Conservation (phyloP, 2,888 invertebrate genomes). For the Orgyia antiqua region DNA sequence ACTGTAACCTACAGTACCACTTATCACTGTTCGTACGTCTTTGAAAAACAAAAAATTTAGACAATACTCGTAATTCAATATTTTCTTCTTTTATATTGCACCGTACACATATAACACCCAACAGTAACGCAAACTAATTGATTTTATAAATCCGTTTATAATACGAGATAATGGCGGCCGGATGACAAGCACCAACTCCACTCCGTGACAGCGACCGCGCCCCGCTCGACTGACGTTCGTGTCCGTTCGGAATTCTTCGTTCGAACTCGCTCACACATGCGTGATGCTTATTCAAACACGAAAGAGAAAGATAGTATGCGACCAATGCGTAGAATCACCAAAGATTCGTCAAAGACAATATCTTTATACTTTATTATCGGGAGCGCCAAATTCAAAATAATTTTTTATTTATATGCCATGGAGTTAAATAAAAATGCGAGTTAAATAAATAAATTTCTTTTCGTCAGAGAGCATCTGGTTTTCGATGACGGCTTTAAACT, state of each 20-base stretch:
- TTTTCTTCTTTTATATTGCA: slow-evolving; percentile 39
- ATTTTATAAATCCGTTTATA: slow-evolving; percentile 73
- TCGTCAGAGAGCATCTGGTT: no score
- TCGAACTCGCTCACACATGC: slow-evolving; percentile 74
- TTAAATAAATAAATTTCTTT: slow-evolving; percentile 1
- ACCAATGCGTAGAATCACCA: slow-evolving; percentile 39
- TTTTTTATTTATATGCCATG: no score
- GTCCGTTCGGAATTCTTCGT: slow-evolving; percentile 66
- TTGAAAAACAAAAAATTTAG: slow-evolving; percentile 30
- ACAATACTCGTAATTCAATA: slow-evolving; percentile 31
- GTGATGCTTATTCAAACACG: slow-evolving; percentile 52
- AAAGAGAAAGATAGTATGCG: slow-evolving; percentile 53
- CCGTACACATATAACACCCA: slow-evolving; percentile 54
- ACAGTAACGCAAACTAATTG: slow-evolving; percentile 64
- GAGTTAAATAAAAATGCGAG: no score
- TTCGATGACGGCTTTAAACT: no score
- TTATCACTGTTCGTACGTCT: slow-evolving; percentile 51
- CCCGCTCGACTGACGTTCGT: slow-evolving; percentile 79
- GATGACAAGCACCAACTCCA: slow-evolving; percentile 78
- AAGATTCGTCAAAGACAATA: slow-evolving; percentile 35
- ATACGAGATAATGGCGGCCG: slow-evolving; percentile 81
- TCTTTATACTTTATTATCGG: slow-evolving; percentile 13
- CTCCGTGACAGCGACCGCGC: slow-evolving; percentile 80
- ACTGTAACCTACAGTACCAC: slow-evolving; percentile 69
- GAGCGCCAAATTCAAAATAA: slow-evolving; percentile 18